These are phyloP conservation scores for Garra rufa DNA, from an alignment of 2,113 vertebrate species.

Conservation along the genomic window DNA sequence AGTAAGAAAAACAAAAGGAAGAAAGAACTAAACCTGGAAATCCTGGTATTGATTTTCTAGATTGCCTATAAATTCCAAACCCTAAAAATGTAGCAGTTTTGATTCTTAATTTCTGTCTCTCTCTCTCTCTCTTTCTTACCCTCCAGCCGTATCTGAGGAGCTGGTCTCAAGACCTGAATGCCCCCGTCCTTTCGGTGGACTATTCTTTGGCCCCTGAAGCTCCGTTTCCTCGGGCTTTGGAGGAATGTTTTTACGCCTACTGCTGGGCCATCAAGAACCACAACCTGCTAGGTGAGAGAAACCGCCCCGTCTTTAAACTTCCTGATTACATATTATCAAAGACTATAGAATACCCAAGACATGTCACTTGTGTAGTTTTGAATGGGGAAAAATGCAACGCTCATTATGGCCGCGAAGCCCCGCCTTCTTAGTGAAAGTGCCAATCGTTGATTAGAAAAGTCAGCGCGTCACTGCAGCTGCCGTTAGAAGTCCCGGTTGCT, in stretches of 20 bases:
- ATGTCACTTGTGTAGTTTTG: no score
- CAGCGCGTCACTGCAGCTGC: no score
- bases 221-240: slow-evolving; percentile 88
- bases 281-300: slow-evolving; percentile 79
- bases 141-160: slow-evolving; percentile 85
- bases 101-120: neutral
- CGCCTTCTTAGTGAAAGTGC: no score
- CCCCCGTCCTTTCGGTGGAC: slow-evolving; percentile 89
- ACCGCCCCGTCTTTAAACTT: neutral
- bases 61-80: neutral
- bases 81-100: neutral
- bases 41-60: neutral
- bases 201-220: slow-evolving; percentile 91
- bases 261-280: slow-evolving; percentile 90
- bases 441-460: no score
- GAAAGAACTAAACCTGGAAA: neutral
- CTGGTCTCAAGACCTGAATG: slow-evolving; percentile 87
- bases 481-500: no score
- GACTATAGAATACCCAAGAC: no score
- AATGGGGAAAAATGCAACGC: no score
- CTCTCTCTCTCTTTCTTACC: slow-evolving; percentile 47
- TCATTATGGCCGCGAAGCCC: no score
- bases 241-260: slow-evolving; percentile 92
- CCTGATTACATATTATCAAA: neutral
- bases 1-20: neutral